Percentiles rank a stretch among this genome's conserved stretches.
Conservation (phyloP, 2,888 invertebrate species). For the Nomada flava region DNA sequence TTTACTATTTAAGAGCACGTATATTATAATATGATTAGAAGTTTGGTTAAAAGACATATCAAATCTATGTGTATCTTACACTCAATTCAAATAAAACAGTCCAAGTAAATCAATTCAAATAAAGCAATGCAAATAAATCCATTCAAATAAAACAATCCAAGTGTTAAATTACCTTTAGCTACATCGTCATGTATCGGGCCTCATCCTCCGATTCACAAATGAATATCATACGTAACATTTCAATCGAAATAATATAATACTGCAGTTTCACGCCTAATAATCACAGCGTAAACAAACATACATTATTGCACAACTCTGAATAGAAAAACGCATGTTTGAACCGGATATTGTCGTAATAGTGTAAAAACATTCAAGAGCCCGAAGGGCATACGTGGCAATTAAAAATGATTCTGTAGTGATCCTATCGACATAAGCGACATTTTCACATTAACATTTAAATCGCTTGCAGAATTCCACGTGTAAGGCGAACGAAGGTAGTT, state of each 20-base stretch:
- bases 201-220: no score
- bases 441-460: conserved; percentile 15
- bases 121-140: no score
- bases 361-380: not conserved
- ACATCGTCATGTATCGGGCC: no score
- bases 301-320: not conserved
- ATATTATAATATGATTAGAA: no score
- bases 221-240: no score
- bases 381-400: not conserved
- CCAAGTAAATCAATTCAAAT: no score
- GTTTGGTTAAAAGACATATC: no score
- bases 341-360: not conserved
- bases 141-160: no score
- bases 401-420: not conserved
- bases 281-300: not conserved
- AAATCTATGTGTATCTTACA: no score
- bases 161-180: no score
- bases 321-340: not conserved
- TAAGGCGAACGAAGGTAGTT: not conserved
- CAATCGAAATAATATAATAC: not conserved
- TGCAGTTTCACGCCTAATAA: not conserved
- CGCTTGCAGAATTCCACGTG: not conserved
- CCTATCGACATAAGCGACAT: not conserved
- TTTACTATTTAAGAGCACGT: no score
- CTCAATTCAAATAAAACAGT: no score